Evolutionary conservation across 2,888 invertebrate species (phyloP).

Genomic region (Conomelus anceps): DNA sequence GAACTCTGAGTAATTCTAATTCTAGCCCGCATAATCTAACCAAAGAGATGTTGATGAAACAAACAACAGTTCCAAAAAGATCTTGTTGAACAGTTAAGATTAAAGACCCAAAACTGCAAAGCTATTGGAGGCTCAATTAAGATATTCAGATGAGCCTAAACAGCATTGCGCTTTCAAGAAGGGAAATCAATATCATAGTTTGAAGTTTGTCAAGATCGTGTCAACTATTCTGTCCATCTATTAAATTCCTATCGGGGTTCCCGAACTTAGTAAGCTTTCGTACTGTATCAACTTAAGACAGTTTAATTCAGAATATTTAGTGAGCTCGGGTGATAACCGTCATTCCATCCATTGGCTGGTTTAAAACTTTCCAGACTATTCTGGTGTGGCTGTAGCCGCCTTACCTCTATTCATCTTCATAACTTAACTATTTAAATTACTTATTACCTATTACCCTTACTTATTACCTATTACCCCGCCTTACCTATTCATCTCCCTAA

Average conservation of each 20-base stretch:
- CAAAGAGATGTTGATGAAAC: neutral
- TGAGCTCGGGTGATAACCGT: neutral
- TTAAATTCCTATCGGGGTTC: neutral
- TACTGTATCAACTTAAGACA: neutral
- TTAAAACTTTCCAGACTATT: too few relatives aligned
- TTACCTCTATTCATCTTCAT: too few relatives aligned
- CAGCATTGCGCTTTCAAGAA: neutral
- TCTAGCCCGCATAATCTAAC: neutral
- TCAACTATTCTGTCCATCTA: neutral
- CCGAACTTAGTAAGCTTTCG: neutral
- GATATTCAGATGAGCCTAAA: neutral
- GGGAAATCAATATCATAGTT: neutral
- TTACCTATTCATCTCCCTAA: too few relatives aligned
- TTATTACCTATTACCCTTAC: too few relatives aligned
- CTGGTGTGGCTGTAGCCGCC: too few relatives aligned
- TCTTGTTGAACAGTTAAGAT: neutral
- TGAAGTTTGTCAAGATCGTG: too few relatives aligned
- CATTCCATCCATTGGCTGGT: neutral
- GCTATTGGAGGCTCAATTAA: neutral
- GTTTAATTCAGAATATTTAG: neutral
- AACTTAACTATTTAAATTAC: too few relatives aligned
- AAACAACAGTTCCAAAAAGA: neutral
- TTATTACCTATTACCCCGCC: too few relatives aligned
- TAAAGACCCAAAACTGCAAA: too few relatives aligned
- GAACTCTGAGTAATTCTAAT: neutral